Evolutionary conservation across 2,113 vertebrate species (phyloP).

Genomic region (Saccopteryx leptura): DNA sequence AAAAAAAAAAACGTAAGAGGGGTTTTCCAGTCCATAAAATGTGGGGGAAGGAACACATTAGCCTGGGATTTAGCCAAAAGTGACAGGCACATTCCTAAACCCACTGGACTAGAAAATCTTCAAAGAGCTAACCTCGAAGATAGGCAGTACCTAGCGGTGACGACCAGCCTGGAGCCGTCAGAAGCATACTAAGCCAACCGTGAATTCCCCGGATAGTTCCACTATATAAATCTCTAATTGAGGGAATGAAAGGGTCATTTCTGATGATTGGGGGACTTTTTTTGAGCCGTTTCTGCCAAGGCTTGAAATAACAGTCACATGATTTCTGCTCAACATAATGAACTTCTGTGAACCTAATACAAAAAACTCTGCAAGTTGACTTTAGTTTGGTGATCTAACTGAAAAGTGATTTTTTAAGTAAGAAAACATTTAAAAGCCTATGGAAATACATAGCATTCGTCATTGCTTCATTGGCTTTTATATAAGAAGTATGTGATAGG

Average conservation of each 20-base stretch:
- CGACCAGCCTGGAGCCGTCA: background rate
- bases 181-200: conserved; percentile 45
- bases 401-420: conserved; percentile 40
- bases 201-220: conserved; percentile 52
- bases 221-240: background rate
- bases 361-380: background rate
- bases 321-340: conserved; percentile 68
- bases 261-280: conserved; percentile 65
- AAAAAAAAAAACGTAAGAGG: conserved; percentile 46
- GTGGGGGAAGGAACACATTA: conserved; percentile 3
- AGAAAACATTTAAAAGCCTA: background rate
- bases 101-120: conserved; percentile 55
- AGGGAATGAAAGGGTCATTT: conserved; percentile 53
- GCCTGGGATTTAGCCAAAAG: conserved; percentile 51
- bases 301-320: conserved; percentile 58
- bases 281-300: conserved; percentile 66
- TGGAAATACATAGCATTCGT: background rate
- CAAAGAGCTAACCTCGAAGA: background rate
- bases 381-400: conserved; percentile 17
- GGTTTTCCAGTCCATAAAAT: conserved; percentile 62
- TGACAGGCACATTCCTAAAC: conserved; percentile 51
- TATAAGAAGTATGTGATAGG: background rate
- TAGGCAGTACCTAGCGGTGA: background rate
- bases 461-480: background rate
- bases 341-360: conserved; percentile 72